These are phyloP conservation scores for Drosophila lacteicornis DNA, from an alignment of 1,140 invertebrate species.

Conservation along the genomic window DNA sequence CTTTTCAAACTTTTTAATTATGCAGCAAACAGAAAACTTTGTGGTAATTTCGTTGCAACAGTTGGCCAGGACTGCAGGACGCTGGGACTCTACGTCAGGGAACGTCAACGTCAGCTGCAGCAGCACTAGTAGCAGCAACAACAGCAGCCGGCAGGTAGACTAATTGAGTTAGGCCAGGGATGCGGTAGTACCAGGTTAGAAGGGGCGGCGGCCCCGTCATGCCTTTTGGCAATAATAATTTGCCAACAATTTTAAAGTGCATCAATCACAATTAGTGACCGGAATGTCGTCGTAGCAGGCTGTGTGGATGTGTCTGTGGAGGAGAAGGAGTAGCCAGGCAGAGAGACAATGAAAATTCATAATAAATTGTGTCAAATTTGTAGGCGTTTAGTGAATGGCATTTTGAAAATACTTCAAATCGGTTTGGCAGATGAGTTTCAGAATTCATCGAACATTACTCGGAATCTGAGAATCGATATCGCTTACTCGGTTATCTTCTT, in stretches of 20 bases:
- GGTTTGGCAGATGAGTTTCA: not conserved
- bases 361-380: slow-evolving; percentile 65
- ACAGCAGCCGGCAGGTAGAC: slow-evolving; percentile 61
- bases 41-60: slow-evolving; percentile 82
- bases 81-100: slow-evolving; percentile 37
- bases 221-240: slow-evolving; percentile 77
- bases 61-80: slow-evolving; percentile 63
- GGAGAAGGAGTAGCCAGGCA: not conserved
- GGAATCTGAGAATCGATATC: not conserved
- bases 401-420: slow-evolving; percentile 22
- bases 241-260: slow-evolving; percentile 82
- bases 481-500: slow-evolving; percentile 20
- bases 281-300: slow-evolving; percentile 47
- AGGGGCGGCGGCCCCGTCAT: slow-evolving; percentile 16
- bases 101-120: slow-evolving; percentile 64
- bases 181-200: not conserved
- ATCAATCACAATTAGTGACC: slow-evolving; percentile 80
- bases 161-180: slow-evolving; percentile 72
- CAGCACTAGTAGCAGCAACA: slow-evolving; percentile 23
- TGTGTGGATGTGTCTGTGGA: slow-evolving; percentile 12
- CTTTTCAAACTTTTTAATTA: slow-evolving; percentile 84
- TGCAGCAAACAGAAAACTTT: slow-evolving; percentile 83
- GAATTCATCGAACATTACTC: not conserved
- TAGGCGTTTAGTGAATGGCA: slow-evolving; percentile 36
- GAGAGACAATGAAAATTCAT: slow-evolving; percentile 41